Percentiles rank a stretch among this genome's conserved stretches.
phyloP scores from a whole-genome alignment of 2,888 invertebrate species.

The Eilema griseolum region DNA sequence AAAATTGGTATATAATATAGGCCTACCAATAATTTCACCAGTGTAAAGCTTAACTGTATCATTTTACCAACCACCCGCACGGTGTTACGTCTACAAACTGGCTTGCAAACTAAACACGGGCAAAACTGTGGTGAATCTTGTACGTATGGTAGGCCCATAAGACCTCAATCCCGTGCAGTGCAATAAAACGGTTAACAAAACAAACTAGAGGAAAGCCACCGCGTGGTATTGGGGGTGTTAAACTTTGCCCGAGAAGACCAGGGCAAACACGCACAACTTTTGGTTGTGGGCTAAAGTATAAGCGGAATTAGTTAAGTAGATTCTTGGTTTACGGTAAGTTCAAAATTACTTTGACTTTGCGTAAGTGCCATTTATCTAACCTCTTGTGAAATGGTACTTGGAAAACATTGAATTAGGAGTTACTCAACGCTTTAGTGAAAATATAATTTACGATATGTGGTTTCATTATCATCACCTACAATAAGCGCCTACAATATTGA shows the following conservation, averaged over 20 bases:
- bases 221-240: constrained; percentile 56
- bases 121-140: too few relatives aligned
- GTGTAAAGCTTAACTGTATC: too few relatives aligned
- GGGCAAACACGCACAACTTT: constrained; percentile 61
- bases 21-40: too few relatives aligned
- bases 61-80: too few relatives aligned
- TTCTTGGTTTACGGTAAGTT: constrained; percentile 4
- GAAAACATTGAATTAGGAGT: neutral
- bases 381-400: neutral
- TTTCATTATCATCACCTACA: too few relatives aligned
- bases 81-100: too few relatives aligned
- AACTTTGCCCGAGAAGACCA: constrained; percentile 61
- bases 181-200: constrained; percentile 61
- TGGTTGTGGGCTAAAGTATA: constrained; percentile 47
- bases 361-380: constrained; percentile 2
- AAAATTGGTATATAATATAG: too few relatives aligned
- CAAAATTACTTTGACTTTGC: neutral
- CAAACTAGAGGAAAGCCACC: constrained; percentile 62
- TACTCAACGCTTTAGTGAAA: neutral
- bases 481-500: too few relatives aligned
- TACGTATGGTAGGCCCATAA: constrained; percentile 13
- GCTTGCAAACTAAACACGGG: too few relatives aligned
- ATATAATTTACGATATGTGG: too few relatives aligned
- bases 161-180: constrained; percentile 43
- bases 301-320: constrained; percentile 27